A percentile compares a stretch with the other conserved stretches of the same genome.
phyloP scores from a whole-genome alignment of 2,113 vertebrate genomes.

The Bubo blakistoni region DNA sequence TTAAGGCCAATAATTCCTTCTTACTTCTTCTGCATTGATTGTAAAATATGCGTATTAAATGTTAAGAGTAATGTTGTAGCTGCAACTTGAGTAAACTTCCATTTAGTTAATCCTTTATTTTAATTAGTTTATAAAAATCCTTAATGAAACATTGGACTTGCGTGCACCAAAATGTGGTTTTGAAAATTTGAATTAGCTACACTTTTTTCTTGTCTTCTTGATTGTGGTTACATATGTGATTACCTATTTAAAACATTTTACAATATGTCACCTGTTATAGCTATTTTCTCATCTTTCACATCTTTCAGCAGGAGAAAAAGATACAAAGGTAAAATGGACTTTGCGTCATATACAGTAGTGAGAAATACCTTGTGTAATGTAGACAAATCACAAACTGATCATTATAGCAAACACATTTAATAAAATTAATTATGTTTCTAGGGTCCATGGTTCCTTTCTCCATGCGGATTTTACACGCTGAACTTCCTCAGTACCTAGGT shows the following conservation, averaged over 20 bases:
- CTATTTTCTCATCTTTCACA: neutral
- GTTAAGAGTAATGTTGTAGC: neutral
- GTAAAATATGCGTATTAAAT: neutral
- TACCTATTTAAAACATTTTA: neutral
- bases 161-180: neutral
- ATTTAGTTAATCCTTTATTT: neutral
- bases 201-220: neutral
- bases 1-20: neutral
- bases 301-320: neutral
- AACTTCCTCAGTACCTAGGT: conserved; percentile 92
- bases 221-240: neutral
- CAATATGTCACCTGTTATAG: neutral
- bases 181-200: neutral
- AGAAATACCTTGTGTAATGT: neutral
- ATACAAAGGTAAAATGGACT: neutral
- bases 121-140: neutral
- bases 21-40: neutral
- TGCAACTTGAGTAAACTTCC: neutral
- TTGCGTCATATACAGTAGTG: neutral
- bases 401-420: neutral
- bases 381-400: neutral
- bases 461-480: conserved; percentile 92
- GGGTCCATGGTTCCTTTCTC: conserved; percentile 98
- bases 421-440: conserved; percentile 39
- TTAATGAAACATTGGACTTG: neutral